Conservation (phyloP, 2,797 vertebrate species). For the Sandelia bainsii region DNA sequence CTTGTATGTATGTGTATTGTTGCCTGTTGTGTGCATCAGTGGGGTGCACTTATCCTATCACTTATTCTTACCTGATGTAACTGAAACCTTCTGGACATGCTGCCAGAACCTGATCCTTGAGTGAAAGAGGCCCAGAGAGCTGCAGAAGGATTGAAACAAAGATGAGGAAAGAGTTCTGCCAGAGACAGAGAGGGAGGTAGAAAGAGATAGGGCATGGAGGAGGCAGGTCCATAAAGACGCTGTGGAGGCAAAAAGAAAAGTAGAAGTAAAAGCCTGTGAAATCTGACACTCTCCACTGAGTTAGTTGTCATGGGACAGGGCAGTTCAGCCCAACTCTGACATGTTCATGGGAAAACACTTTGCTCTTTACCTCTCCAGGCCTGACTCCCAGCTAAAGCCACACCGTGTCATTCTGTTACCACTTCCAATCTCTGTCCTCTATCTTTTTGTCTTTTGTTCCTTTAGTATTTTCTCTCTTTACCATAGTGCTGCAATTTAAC, state of each 20-base stretch:
- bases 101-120: conserved; percentile 66
- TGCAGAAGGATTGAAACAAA: conserved; percentile 56
- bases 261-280: conserved; percentile 61
- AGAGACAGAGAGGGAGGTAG: neutral
- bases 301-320: conserved; percentile 48
- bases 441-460: too few relatives aligned
- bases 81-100: conserved; percentile 64
- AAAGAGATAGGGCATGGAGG: neutral
- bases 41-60: conserved; percentile 49
- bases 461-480: too few relatives aligned
- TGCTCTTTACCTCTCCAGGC: conserved; percentile 27
- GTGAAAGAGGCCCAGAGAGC: conserved; percentile 52
- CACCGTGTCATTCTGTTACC: conserved; percentile 66
- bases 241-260: conserved; percentile 34
- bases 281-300: conserved; percentile 66
- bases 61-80: conserved; percentile 71
- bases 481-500: neutral
- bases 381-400: conserved; percentile 52
- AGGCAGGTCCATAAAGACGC: conserved; percentile 17
- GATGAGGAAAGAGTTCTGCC: conserved; percentile 33
- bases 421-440: neutral
- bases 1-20: conserved; percentile 28
- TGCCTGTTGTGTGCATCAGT: conserved; percentile 10
- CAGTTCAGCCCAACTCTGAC: conserved; percentile 48
- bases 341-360: conserved; percentile 68